Percentiles rank a stretch among this genome's conserved stretches.
These are phyloP conservation scores for Melanotaenia parkinsoni DNA, from an alignment of 2,797 vertebrate genomes.

Conservation along the genomic window DNA sequence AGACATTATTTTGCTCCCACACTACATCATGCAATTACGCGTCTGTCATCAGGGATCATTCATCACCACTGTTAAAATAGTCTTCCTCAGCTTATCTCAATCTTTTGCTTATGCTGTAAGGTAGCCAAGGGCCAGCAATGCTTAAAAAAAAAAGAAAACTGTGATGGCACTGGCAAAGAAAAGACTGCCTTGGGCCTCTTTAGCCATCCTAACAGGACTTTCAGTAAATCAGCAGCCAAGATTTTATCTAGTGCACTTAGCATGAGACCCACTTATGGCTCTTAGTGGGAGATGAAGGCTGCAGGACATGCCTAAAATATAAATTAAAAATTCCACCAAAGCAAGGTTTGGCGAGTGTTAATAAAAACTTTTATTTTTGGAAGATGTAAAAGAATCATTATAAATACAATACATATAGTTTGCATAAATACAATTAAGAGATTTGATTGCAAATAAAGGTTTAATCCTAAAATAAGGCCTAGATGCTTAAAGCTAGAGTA, in stretches of 20 bases:
- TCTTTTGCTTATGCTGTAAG: constrained; percentile 25
- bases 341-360: constrained; percentile 6
- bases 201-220: constrained; percentile 54
- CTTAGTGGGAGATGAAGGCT: constrained; percentile 57
- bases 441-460: not conserved
- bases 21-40: constrained; percentile 19
- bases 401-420: not conserved
- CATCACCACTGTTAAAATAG: constrained; percentile 14
- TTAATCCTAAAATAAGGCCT: not conserved
- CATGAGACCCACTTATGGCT: constrained; percentile 60
- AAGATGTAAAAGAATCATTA: not conserved
- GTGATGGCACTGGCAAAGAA: constrained; percentile 49
- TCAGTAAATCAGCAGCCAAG: constrained; percentile 63
- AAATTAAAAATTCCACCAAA: constrained; percentile 29
- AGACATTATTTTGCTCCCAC: constrained; percentile 34
- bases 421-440: not conserved
- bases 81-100: constrained; percentile 23
- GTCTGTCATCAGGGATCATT: constrained; percentile 24
- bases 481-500: no score
- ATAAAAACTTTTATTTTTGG: not conserved
- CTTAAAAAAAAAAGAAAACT: constrained; percentile 39
- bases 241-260: constrained; percentile 68
- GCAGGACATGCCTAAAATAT: constrained; percentile 38
- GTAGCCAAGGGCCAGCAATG: constrained; percentile 37
- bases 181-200: constrained; percentile 44